Base-by-base conservation (phyloP, 2,888 invertebrate genomes). In the Lapara coniferarum region DNA sequence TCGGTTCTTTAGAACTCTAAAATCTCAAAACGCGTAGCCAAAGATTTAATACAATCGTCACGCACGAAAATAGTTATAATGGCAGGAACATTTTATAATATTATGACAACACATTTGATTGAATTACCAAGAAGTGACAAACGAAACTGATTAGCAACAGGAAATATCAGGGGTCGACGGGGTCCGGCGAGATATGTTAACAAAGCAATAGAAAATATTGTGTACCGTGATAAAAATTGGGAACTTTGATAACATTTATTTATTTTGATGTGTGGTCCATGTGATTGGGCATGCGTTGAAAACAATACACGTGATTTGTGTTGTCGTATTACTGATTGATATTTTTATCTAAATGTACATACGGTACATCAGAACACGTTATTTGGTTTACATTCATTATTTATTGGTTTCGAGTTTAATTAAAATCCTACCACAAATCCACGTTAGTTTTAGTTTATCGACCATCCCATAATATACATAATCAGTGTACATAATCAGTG, bases 101-200 rank as follows among this genome's bases (percentile, higher is more conserved):
- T 12, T 13, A 49, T 63, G 59, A 59, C 30, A 59, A 16, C 16
- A 68, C 44, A 63, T 30, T 57, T 69, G 16, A 44, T n/a, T 53
- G 59, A 63, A 69, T 53, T 37, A 63, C 59, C 19, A 53, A 52
- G 53, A 69, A 59, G 19, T 53, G 49, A 30, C 37, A 10, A 66
- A 25, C 16, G 56, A 57, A 56, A 37, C 37, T 49, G 69, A 69
- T 66, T 70, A 67, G 76, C 71, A 79, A 77, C 77, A 79, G 83
- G 83, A 83, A 81, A 66, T 71, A 69, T 66, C 72, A 70, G 68
- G 73, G 71, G 71, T 79, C 75, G 74, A 76, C 75, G 80, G 77
- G 76, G 77, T 77, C 66, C 72, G 74, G 73, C 74, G 72, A 78
- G 73, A 66, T 53, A 66, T 10, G 53, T 51, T 68, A 59, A 72